These are phyloP conservation scores for Aromia moschata DNA, from an alignment of 2,888 invertebrate genomes.

Conservation along the genomic window DNA sequence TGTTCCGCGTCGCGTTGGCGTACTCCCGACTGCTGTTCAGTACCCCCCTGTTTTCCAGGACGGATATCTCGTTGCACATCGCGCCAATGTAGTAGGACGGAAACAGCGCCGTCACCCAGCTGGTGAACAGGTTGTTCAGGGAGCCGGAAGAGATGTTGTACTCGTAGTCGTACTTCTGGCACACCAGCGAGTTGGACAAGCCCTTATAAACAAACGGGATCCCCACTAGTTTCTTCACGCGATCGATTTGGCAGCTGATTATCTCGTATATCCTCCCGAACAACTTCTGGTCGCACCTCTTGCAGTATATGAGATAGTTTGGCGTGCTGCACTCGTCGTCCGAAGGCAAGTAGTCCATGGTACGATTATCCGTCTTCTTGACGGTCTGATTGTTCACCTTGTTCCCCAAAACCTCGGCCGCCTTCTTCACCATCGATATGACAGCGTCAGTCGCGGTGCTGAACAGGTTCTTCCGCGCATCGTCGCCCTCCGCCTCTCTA, in stretches of 20 bases:
- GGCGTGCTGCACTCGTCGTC: slow-evolving; percentile 73
- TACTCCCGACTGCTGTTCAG: slow-evolving; percentile 69
- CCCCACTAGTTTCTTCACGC: slow-evolving; percentile 70
- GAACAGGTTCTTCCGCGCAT: slow-evolving; percentile 74
- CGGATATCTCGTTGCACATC: slow-evolving; percentile 79
- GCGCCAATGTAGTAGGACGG: slow-evolving; percentile 67
- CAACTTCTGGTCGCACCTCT: slow-evolving; percentile 76
- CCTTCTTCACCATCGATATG: slow-evolving; percentile 91
- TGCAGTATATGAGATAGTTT: slow-evolving; percentile 77
- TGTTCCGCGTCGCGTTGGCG: slow-evolving; percentile 46
- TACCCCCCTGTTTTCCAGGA: slow-evolving; percentile 73
- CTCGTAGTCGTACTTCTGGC: slow-evolving; percentile 71
- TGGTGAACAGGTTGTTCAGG: slow-evolving; percentile 62
- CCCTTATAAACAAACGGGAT: slow-evolving; percentile 71
- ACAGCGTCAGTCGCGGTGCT: slow-evolving; percentile 91
- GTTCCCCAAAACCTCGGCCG: slow-evolving; percentile 84
- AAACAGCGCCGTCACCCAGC: slow-evolving; percentile 51
- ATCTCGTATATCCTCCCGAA: slow-evolving; percentile 77
- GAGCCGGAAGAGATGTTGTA: slow-evolving; percentile 64
- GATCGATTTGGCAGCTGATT: slow-evolving; percentile 74
- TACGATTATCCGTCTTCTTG: slow-evolving; percentile 67
- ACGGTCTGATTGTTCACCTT: slow-evolving; percentile 67
- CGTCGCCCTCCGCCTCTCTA: slow-evolving; percentile 5
- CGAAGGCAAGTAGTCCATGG: slow-evolving; percentile 61
- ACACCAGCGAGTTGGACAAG: slow-evolving; percentile 70